Conservation (phyloP, 2,888 invertebrate species). For the Ormyrus labotus region DNA sequence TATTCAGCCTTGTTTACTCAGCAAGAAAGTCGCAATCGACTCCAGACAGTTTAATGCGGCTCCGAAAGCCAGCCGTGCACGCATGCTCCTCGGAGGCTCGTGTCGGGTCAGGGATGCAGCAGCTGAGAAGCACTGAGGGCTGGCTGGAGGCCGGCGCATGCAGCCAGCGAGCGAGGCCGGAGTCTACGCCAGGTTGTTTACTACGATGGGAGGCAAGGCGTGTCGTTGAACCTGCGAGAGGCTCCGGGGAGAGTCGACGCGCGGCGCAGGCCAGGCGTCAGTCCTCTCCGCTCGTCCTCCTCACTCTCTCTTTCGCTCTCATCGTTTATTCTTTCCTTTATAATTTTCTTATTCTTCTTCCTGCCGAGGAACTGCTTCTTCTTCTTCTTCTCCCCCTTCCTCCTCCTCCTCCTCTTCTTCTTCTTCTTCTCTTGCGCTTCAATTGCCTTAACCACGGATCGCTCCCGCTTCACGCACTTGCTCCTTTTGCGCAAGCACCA, state of each 20-base stretch:
- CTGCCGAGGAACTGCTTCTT: constrained; percentile 42
- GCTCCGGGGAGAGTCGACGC: constrained; percentile 64
- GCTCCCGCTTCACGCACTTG: constrained; percentile 26
- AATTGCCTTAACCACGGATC: constrained; percentile 37
- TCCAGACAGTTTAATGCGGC: too few species aligned
- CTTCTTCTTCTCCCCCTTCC: constrained; percentile 40
- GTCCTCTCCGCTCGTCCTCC: constrained; percentile 62
- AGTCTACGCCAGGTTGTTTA: constrained; percentile 73
- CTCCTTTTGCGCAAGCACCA: constrained; percentile 15
- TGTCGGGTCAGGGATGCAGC: background rate
- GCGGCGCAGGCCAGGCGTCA: constrained; percentile 61
- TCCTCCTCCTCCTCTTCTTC: constrained; percentile 29
- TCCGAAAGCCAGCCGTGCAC: too few species aligned
- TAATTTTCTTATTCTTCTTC: constrained; percentile 55
- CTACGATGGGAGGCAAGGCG: constrained; percentile 73
- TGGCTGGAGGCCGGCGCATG: background rate
- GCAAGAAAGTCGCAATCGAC: too few species aligned
- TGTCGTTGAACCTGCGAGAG: constrained; percentile 71
- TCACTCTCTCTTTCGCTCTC: constrained; percentile 52
- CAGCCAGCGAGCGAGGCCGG: constrained; percentile 54
- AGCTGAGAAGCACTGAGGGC: constrained; percentile 10
- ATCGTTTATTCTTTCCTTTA: constrained; percentile 58
- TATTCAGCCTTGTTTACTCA: too few species aligned
- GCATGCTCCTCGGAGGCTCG: too few species aligned
- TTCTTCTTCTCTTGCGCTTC: constrained; percentile 35